phyloP scores from a whole-genome alignment of 2,113 vertebrate genomes.

The Mormyrus lacerda region DNA sequence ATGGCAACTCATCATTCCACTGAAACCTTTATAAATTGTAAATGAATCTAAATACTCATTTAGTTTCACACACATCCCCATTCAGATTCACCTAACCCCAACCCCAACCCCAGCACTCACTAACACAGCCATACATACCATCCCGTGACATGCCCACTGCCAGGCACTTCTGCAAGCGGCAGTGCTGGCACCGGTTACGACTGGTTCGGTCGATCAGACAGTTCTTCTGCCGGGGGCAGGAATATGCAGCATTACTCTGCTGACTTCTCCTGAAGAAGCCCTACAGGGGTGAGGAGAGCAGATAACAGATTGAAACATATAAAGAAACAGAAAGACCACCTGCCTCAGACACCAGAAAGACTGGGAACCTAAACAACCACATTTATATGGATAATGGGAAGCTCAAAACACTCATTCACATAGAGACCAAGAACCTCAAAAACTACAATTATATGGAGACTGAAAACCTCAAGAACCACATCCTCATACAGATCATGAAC shows the following conservation, averaged over 20 bases:
- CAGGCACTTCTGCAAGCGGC: slow-evolving; percentile 88
- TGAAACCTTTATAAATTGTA: background rate
- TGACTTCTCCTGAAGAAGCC: slow-evolving; percentile 91
- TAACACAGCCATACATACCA: slow-evolving; percentile 49
- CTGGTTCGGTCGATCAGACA: slow-evolving; percentile 88
- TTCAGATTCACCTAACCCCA: background rate
- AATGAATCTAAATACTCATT: background rate
- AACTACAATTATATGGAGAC: background rate
- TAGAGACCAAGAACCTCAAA: background rate
- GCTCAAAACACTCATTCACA: background rate
- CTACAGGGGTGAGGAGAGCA: slow-evolving; percentile 44
- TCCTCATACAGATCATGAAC: background rate
- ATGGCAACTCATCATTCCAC: background rate
- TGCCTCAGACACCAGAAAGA: background rate
- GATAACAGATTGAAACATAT: background rate
- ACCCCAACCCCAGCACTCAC: background rate
- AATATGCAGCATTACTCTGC: slow-evolving; percentile 85
- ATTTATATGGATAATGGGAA: background rate
- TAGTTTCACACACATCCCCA: background rate
- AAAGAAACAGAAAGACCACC: background rate
- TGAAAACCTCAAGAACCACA: background rate
- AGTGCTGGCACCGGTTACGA: slow-evolving; percentile 88
- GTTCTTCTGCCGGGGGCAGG: slow-evolving; percentile 89
- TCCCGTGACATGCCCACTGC: slow-evolving; percentile 81
- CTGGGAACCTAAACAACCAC: background rate